Percentiles rank a stretch among this genome's conserved stretches.
Conservation (phyloP, 2,888 invertebrate species). For the Drosophila falleni region DNA sequence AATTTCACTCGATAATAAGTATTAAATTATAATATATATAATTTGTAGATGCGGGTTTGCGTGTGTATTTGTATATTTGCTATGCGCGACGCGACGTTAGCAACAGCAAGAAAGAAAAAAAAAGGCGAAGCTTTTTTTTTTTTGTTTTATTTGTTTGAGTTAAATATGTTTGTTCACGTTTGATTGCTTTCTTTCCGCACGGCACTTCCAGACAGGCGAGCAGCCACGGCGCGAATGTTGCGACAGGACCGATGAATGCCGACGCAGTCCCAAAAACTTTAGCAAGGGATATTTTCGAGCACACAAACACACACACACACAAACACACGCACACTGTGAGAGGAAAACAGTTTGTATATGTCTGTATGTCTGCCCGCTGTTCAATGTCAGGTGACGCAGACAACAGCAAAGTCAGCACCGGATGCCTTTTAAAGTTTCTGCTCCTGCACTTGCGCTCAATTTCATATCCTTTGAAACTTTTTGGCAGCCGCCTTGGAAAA, state of each 20-base stretch:
- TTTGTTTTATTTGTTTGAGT: conserved; percentile 21
- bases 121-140: conserved; percentile 51
- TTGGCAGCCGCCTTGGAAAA: conserved; percentile 60
- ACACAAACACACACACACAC: conserved; percentile 39
- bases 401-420: conserved; percentile 43
- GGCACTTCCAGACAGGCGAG: conserved; percentile 77
- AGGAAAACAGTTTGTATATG: conserved; percentile 1
- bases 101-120: conserved; percentile 49
- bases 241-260: conserved; percentile 65
- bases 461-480: conserved; percentile 54
- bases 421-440: conserved; percentile 53
- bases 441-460: conserved; percentile 80
- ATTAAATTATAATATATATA: conserved; percentile 42
- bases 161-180: conserved; percentile 25
- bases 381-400: conserved; percentile 83
- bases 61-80: conserved; percentile 36
- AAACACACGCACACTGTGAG: conserved; percentile 6
- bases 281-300: conserved; percentile 64
- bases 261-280: conserved; percentile 60
- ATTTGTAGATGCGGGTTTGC: conserved; percentile 42
- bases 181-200: conserved; percentile 59
- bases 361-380: conserved; percentile 58
- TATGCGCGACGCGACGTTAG: conserved; percentile 58
- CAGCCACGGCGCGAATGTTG: conserved; percentile 74
- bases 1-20: conserved; percentile 32